Conservation (phyloP, 2,888 invertebrate genomes). For the Caenorhabditis angaria region DNA sequence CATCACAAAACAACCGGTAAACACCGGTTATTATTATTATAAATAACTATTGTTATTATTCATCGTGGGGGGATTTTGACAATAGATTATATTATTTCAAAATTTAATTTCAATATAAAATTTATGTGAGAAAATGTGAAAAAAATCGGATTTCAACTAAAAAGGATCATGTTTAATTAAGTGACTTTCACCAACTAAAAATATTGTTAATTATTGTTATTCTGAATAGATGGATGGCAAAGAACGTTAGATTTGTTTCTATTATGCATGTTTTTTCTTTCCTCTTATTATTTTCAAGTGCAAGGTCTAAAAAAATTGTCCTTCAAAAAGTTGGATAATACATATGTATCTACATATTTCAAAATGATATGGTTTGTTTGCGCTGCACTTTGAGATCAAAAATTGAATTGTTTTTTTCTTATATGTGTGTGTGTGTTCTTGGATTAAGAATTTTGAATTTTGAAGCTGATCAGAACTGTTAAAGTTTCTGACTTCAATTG, state of each 20-base stretch:
- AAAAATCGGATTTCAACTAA: neutral
- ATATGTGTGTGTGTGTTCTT: no score
- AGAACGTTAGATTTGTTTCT: constrained; percentile 1
- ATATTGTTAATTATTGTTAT: no score
- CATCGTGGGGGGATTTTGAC: constrained; percentile 4
- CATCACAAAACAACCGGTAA: constrained; percentile 14
- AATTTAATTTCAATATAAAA: neutral
- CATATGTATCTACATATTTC: neutral
- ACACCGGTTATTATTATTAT: constrained; percentile 25
- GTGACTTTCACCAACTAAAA: neutral
- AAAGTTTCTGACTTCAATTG: neutral
- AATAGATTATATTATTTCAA: neutral
- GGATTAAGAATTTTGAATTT: no score
- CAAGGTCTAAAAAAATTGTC: constrained; percentile 4
- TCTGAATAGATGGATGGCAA: constrained; percentile 1
- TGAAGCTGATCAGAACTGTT: no score
- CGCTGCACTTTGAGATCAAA: constrained; percentile 1
- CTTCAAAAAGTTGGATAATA: neutral
- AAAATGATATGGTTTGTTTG: constrained; percentile 2
- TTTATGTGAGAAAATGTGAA: neutral
- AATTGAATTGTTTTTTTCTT: no score
- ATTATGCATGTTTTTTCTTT: neutral
- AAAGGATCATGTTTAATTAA: neutral
- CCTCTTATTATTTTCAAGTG: neutral
- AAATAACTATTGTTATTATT: constrained; percentile 6